Evolutionary conservation across 2,888 invertebrate species (phyloP), one percentile per base, ranked within the genome.

Genomic region (Oasisia sp.): DNA sequence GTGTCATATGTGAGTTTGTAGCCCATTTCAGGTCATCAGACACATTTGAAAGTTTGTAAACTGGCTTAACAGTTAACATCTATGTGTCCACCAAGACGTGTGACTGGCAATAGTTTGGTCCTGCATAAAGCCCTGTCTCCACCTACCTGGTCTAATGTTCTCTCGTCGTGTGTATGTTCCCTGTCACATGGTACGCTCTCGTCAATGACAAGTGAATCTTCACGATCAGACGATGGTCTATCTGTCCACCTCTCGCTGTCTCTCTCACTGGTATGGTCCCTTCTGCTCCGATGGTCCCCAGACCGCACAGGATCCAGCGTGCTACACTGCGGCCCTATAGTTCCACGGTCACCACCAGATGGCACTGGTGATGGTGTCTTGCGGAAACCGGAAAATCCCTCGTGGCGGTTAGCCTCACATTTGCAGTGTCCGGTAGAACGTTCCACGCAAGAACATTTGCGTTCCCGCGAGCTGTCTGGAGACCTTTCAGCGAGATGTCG

Each of bases 121-220:
- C n/a, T n/a, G n/a, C n/a, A n/a, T n/a, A n/a, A n/a, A n/a, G n/a
- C n/a, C n/a, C n/a, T n/a, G n/a, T 74, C n/a, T 56, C 56, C 27
- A 74, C 74, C n/a, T 27, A 74, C 74, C 74, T 74, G 74, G 14
- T 74, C 74, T 19, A 74, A 27, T 74, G 74, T 74, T 74, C 74
- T n/a, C 74, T 74, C 74, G 74, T n/a, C 19, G 74, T 19, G 27
- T 74, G 27, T 74, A 74, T 5, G 74, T 74, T 74, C 74, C n/a
- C 27, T n/a, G 74, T 74, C 74, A 74, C 74, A 74, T 19, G 74
- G n/a, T 27, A 74, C 19, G n/a, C 74, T 74, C 74, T 74, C 74
- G 74, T 74, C 74, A n/a, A 74, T 74, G 74, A 74, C n/a, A 74
- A 74, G 74, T n/a, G 74, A 74, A n/a, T 74, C 74, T 74, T 74